These are phyloP conservation scores for Ectropis grisescens DNA, from an alignment of 1,140 invertebrate genomes.

Conservation along the genomic window DNA sequence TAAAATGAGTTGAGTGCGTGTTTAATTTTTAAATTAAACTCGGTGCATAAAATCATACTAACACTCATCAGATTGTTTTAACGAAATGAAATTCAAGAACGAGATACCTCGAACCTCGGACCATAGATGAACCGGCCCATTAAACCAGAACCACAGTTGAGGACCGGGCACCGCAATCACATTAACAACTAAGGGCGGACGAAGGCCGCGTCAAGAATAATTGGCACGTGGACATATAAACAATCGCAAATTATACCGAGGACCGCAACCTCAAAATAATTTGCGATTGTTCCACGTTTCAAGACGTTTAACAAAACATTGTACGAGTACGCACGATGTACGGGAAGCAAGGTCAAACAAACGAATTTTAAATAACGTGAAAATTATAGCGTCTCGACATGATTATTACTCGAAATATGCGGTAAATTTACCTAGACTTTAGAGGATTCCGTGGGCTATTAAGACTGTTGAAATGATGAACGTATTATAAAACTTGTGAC, in stretches of 20 bases:
- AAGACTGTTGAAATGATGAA: no score
- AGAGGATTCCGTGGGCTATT: not conserved
- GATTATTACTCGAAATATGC: not conserved
- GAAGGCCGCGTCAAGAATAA: constrained; percentile 33
- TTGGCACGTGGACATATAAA: constrained; percentile 45
- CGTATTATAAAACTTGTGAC: no score
- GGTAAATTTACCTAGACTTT: not conserved
- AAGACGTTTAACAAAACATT: constrained; percentile 39
- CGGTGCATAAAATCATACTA: no score
- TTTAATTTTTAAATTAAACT: no score
- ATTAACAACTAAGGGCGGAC: no score
- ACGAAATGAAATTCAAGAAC: no score
- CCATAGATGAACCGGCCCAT: no score
- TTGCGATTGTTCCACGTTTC: constrained; percentile 37
- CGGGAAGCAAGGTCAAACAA: constrained; percentile 32
- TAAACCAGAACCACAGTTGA: constrained; percentile 12
- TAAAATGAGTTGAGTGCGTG: no score
- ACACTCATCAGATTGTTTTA: no score
- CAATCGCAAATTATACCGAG: no score
- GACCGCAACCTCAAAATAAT: constrained; percentile 34
- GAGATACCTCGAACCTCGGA: no score
- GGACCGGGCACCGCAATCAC: not conserved
- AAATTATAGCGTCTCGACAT: constrained; percentile 3
- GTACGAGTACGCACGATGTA: constrained; percentile 23
- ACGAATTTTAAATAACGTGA: constrained; percentile 25